Evolutionary conservation across 2,113 vertebrate genomes (phyloP).

Genomic region (Amazona vittata): DNA sequence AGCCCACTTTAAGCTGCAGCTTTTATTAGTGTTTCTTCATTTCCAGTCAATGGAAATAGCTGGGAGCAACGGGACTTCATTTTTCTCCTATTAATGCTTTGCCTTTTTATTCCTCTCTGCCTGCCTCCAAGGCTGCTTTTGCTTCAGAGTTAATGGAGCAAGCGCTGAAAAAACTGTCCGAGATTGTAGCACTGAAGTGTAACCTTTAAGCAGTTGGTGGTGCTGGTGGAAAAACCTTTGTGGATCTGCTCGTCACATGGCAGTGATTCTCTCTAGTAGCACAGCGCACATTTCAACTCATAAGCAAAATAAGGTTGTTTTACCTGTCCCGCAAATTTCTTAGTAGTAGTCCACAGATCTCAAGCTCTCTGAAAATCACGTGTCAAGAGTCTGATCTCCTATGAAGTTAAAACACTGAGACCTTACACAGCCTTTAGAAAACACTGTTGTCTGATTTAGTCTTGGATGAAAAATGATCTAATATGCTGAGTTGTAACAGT

Average conservation of each 20-base stretch:
- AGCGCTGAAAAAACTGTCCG: background rate
- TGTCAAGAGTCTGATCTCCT: background rate
- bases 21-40: background rate
- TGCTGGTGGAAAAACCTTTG: background rate
- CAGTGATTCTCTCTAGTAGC: background rate
- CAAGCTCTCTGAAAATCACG: rapidly evolving
- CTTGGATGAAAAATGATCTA: background rate
- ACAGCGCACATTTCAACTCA: background rate
- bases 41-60: slow-evolving; percentile 25
- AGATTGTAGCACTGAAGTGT: background rate
- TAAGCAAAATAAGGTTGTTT: background rate
- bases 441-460: background rate
- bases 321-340: background rate
- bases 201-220: background rate
- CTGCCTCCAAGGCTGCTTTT: background rate
- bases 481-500: background rate
- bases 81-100: slow-evolving; percentile 18
- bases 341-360: background rate
- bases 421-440: background rate
- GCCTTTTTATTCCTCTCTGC: background rate
- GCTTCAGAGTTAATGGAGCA: background rate
- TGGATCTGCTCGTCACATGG: background rate
- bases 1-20: background rate
- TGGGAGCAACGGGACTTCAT: background rate
- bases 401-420: background rate